Base-by-base conservation (phyloP, 1,140 invertebrate species). In the Aphis gossypii region DNA sequence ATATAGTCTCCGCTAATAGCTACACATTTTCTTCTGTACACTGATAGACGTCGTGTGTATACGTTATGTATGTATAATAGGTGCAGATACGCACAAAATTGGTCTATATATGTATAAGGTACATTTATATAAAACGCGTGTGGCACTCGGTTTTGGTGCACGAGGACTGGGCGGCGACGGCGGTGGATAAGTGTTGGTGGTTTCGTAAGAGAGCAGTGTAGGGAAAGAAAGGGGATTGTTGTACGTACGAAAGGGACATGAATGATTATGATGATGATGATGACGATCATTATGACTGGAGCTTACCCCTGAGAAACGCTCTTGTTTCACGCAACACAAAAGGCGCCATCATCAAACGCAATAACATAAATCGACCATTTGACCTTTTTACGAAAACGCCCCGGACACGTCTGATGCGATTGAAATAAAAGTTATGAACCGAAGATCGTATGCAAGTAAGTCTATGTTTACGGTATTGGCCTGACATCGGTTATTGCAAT, bases 221-320 rank as follows among this genome's bases (percentile, higher is more conserved):
- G n/a, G 35, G 51, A 89, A 56, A 25, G 35, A 89, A 54, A 41
- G 35, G 48, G 51, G 35, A 89, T 89, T 41, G 88, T 89, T 89
- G 51, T 89, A 46, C 23, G 30, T 18, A n/a, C 51, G 51, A 89
- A 56, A 56, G 51, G 88, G 56, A 89, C 88, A 89, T 89, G 88
- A 89, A 89, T 89, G 88, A 89, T 89, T 89, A 89, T 89, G 88
- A 89, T 88, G 87, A 83, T 83, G 84, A 89, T 89, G 88, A 89
- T 89, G 88, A 56, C 88, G 88, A 89, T 89, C 88, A 89, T 89
- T 89, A 56, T 89, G 88, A 56, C 88, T 89, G 48, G 84, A 54
- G 88, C 51, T 89, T 56, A 56, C 88, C 8, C 35, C 88, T 35
- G 48, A 54, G 88, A 41, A 23, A 41, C 38, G 87, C 48, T 89